Base-by-base conservation (phyloP, 2,888 invertebrate genomes). In the Parnassius mnemosyne region DNA sequence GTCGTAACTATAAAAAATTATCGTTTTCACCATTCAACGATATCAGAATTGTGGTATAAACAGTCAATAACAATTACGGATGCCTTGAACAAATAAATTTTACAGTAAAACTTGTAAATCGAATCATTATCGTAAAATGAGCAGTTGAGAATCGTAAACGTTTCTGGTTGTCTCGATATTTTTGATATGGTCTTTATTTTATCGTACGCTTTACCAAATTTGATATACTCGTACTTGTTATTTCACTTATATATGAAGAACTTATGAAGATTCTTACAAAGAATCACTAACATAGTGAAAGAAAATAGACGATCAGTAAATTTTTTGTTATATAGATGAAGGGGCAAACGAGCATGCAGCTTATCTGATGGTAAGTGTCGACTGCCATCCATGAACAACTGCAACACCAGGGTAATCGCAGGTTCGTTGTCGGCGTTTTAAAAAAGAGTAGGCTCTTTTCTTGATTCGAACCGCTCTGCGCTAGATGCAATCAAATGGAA, bases 71-170 rank as follows among this genome's bases (percentile, higher is more conserved):
- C 57, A 63, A 60, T 66, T 64, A 65, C 55, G 58, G 53, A 63
- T 34, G 63, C 43, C 47, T 64, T 61, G 64, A 58, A 61, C 65
- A 64, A 64, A 65, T 67, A 67, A 64, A 63, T 64, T 64, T 63
- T 57, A 65, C 64, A 54, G 60, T 56, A 57, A 57, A 59, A 61
- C 57, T 59, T 67, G 65, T 66, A 63, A 64, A 67, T 64, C 67
- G 64, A 55, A 43, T 20, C 58, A 58, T 63, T 58, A 59, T 55
- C 55, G 63, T 59, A 56, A 63, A 59, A 55, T 52, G 47, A 49
- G 47, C 50, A 51, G 52, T 52, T 10, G 47, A 46, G 43, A 12
- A 50, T 51, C 59, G 63, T 63, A 63, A 63, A 58, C 41, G 51
- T 55, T 50, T 60, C 13, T 44, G 57, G 42, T 44, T 43, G 54